Evolutionary conservation across 2,113 vertebrate species (phyloP).

Genomic region (Caranx melampygus): DNA sequence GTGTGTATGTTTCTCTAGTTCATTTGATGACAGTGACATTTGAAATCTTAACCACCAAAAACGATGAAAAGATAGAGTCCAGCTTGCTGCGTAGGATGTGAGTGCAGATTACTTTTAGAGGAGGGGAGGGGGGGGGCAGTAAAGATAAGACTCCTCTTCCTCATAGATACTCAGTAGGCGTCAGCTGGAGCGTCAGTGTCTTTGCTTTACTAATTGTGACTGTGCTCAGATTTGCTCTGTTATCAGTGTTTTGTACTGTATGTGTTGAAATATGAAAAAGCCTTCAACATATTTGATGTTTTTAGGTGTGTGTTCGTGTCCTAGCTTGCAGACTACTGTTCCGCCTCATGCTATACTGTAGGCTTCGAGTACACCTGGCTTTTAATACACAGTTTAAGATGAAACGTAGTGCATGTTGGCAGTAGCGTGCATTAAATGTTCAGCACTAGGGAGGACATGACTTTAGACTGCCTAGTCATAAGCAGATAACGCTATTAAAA

Average conservation of each 20-base stretch:
- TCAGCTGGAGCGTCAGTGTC: constrained; percentile 44
- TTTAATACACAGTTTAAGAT: constrained; percentile 28
- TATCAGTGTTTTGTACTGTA: constrained; percentile 64
- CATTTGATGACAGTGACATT: constrained; percentile 42
- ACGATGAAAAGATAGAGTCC: constrained; percentile 49
- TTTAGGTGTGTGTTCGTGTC: constrained; percentile 54
- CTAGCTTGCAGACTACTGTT: constrained; percentile 59
- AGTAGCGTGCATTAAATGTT: constrained; percentile 37
- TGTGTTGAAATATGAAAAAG: constrained; percentile 36
- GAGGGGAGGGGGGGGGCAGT: neutral
- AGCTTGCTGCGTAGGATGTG: constrained; percentile 45
- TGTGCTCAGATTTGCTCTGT: constrained; percentile 40
- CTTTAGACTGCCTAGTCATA: constrained; percentile 14
- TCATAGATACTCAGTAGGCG: constrained; percentile 26
- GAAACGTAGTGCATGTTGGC: constrained; percentile 24
- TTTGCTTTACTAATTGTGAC: constrained; percentile 60
- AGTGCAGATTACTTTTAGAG: constrained; percentile 24
- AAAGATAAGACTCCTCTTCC: constrained; percentile 24
- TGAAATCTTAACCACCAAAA: constrained; percentile 48
- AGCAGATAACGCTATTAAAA: constrained; percentile 59
- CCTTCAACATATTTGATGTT: constrained; percentile 41
- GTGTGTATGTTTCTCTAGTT: constrained; percentile 63
- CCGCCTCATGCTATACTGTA: constrained; percentile 25
- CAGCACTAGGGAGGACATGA: neutral
- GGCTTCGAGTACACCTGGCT: constrained; percentile 17